Evolutionary conservation across 2,797 vertebrate genomes (phyloP).

Genomic region (Amblyopsis hoosieri): DNA sequence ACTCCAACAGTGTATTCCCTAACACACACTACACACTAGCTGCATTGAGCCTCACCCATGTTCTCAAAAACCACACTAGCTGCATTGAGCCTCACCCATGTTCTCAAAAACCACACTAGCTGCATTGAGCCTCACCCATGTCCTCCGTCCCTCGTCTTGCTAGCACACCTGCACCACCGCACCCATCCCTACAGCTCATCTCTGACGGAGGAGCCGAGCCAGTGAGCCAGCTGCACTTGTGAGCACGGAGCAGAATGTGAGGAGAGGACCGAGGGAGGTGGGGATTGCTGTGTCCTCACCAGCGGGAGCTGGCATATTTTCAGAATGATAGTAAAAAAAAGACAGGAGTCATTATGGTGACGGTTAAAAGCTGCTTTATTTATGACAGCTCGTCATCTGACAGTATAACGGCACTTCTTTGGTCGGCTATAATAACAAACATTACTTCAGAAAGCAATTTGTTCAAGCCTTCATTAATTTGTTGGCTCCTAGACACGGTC

Average conservation of each 20-base stretch:
- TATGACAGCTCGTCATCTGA: slow-evolving; percentile 24
- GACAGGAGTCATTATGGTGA: slow-evolving; percentile 3
- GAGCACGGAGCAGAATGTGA: slow-evolving; percentile 11
- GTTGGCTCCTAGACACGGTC: slow-evolving; percentile 25
- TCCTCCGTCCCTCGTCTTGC: neutral
- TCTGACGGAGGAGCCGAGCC: slow-evolving; percentile 35
- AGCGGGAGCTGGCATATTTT: neutral
- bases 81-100: neutral
- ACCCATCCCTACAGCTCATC: slow-evolving; percentile 27
- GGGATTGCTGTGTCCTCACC: neutral
- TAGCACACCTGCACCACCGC: slow-evolving; percentile 68
- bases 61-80: neutral
- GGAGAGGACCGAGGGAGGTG: slow-evolving; percentile 3
- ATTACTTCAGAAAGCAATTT: slow-evolving; percentile 23
- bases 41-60: neutral
- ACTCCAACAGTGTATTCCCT: no score
- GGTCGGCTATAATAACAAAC: slow-evolving; percentile 13
- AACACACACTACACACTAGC: no score
- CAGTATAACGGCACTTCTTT: slow-evolving; percentile 40
- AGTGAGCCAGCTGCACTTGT: slow-evolving; percentile 2
- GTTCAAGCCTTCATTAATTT: slow-evolving; percentile 31
- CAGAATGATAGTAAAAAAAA: slow-evolving; percentile 7
- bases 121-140: neutral
- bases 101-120: no score
- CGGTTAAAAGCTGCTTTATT: slow-evolving; percentile 43